Evolutionary conservation across 2,113 vertebrate genomes (phyloP).

Genomic region (Excalfactoria chinensis): DNA sequence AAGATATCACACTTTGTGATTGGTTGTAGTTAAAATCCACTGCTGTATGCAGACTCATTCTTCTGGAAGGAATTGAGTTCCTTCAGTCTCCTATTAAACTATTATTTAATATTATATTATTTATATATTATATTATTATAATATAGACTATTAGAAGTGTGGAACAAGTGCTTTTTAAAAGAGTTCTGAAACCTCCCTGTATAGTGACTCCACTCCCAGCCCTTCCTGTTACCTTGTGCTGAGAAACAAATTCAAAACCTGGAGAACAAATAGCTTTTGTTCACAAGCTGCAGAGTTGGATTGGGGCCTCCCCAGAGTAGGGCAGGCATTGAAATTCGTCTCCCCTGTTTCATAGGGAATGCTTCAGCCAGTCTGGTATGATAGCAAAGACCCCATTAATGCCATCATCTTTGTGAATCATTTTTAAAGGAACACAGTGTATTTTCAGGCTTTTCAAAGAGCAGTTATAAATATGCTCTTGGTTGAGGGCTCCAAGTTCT

Average conservation of each 20-base stretch:
- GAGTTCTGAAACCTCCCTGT: neutral
- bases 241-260: neutral
- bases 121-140: too few relatives aligned
- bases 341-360: neutral
- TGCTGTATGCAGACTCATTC: neutral
- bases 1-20: neutral
- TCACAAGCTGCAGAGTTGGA: neutral
- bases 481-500: neutral
- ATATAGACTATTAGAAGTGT: too few relatives aligned
- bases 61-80: neutral
- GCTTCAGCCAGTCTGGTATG: neutral
- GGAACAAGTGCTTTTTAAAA: neutral
- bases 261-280: neutral
- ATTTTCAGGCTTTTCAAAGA: neutral
- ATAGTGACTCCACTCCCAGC: neutral
- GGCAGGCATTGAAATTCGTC: neutral
- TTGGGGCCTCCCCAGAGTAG: neutral
- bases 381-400: neutral
- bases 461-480: neutral
- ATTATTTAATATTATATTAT: too few relatives aligned
- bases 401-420: neutral
- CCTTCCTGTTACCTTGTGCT: neutral
- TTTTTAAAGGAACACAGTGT: neutral
- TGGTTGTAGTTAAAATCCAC: neutral
- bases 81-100: neutral